Conservation (phyloP, 1,140 invertebrate genomes). For the Gryllus bimaculatus region DNA sequence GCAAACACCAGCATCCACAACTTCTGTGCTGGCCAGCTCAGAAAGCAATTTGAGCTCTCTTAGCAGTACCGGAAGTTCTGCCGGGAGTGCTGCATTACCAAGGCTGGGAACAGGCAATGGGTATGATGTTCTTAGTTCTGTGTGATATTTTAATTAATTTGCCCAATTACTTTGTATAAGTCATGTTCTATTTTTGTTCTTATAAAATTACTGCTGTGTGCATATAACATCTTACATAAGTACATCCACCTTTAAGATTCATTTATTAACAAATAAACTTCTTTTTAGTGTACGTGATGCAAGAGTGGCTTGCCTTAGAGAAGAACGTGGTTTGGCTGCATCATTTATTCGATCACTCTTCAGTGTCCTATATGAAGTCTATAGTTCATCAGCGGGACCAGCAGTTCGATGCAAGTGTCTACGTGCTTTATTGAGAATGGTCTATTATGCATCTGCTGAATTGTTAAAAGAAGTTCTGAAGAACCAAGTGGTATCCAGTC, state of each 20-base stretch:
- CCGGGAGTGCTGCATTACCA: not conserved
- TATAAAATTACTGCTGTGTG: too few species aligned
- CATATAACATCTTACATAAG: too few species aligned
- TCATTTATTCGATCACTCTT: conserved; percentile 83
- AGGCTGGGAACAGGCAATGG: not conserved
- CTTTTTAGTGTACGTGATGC: conserved; percentile 38
- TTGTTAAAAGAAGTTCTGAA: conserved; percentile 76
- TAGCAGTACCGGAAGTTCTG: conserved; percentile 10
- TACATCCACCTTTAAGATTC: too few species aligned
- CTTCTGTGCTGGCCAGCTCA: conserved; percentile 14
- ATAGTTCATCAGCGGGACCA: conserved; percentile 94
- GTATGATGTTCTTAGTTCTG: not conserved
- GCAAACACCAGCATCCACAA: not conserved
- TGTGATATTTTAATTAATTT: too few species aligned
- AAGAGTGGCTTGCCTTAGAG: conserved; percentile 52
- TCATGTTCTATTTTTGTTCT: too few species aligned
- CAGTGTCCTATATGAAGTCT: conserved; percentile 89
- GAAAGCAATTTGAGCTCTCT: conserved; percentile 16
- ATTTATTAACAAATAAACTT: too few species aligned
- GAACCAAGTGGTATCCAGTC: conserved; percentile 89
- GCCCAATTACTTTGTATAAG: too few species aligned
- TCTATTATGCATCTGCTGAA: conserved; percentile 83
- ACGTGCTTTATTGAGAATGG: conserved; percentile 88
- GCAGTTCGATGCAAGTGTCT: conserved; percentile 93
- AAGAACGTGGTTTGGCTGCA: conserved; percentile 58